These are phyloP conservation scores for Drosophila melanocephala DNA, from an alignment of 2,888 invertebrate species.

Conservation along the genomic window DNA sequence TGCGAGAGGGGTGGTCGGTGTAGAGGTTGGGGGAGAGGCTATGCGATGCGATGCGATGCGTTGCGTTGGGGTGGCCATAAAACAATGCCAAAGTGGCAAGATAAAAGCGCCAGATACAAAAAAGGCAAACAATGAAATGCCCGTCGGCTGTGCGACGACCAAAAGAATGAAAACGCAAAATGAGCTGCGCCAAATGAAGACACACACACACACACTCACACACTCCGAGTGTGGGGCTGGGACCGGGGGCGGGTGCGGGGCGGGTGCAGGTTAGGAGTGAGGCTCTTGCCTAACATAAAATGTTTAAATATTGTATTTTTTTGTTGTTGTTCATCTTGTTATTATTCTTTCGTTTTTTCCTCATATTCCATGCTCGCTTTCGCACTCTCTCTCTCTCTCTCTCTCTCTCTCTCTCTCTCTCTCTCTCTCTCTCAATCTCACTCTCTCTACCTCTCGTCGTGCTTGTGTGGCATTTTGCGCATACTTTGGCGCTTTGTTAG, in stretches of 20 bases:
- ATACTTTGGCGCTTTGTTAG: conserved; percentile 62
- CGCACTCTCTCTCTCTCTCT: neutral
- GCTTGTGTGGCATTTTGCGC: conserved; percentile 58
- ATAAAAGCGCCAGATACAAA: conserved; percentile 72
- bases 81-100: conserved; percentile 76
- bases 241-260: neutral
- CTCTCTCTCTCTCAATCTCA: neutral
- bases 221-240: neutral
- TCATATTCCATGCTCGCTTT: neutral
- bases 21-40: neutral
- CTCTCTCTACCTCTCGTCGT: neutral
- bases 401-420: neutral
- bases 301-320: conserved; percentile 62
- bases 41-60: neutral
- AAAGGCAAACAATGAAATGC: conserved; percentile 62
- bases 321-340: neutral
- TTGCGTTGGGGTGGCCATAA: conserved; percentile 46
- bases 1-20: neutral
- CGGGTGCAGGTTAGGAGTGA: neutral
- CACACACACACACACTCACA: conserved; percentile 15
- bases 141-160: conserved; percentile 52
- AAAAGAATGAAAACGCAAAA: conserved; percentile 68
- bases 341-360: neutral
- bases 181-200: conserved; percentile 68
- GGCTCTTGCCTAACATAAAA: conserved; percentile 46